A percentile compares a stretch with the other conserved stretches of the same genome.
phyloP scores from a whole-genome alignment of 2,113 vertebrate genomes.

The Butorides virescens region DNA sequence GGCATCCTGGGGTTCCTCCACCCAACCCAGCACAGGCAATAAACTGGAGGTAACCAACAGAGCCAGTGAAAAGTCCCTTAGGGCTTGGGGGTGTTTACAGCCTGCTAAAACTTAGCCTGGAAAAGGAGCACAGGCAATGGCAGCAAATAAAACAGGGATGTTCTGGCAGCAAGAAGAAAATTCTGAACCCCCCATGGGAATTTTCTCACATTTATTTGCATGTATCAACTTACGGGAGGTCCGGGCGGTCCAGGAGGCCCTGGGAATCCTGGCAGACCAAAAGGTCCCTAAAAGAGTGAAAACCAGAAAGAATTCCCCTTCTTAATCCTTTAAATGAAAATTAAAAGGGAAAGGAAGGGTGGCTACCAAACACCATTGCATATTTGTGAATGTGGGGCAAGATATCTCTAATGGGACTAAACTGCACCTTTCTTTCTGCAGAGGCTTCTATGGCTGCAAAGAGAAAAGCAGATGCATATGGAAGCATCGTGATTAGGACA shows the following conservation, averaged over 20 bases:
- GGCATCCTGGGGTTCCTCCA: neutral
- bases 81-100: neutral
- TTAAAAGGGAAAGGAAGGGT: neutral
- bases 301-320: neutral
- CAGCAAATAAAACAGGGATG: neutral
- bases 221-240: constrained; percentile 84
- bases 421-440: neutral
- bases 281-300: constrained; percentile 79
- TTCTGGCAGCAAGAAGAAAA: neutral
- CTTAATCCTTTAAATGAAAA: neutral
- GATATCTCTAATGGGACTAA: neutral
- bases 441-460: neutral
- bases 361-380: neutral
- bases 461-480: neutral
- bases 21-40: neutral
- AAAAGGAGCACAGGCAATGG: neutral
- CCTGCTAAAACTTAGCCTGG: neutral
- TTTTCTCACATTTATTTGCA: neutral
- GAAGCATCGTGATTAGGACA: neutral
- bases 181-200: neutral
- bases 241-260: constrained; percentile 89
- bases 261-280: constrained; percentile 86
- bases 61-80: neutral
- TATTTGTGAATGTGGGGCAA: neutral
- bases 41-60: neutral